phyloP scores from a whole-genome alignment of 2,113 vertebrate genomes.

The Nerophis ophidion region DNA sequence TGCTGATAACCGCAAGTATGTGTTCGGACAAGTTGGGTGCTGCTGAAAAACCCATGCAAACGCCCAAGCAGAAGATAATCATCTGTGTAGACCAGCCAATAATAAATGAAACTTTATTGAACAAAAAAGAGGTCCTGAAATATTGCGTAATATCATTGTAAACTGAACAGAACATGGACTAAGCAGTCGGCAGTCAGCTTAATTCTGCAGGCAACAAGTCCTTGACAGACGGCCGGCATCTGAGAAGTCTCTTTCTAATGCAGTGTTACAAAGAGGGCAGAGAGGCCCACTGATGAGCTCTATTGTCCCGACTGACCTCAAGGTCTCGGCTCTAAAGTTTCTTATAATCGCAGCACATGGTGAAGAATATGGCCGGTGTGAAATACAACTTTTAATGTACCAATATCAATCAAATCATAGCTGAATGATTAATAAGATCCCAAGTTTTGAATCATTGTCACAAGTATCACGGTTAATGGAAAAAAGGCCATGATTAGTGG shows the following conservation, averaged over 20 bases:
- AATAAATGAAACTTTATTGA: too few species aligned
- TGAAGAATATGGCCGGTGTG: neutral
- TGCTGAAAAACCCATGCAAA: neutral
- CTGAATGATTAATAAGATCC: neutral
- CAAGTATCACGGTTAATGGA: constrained; percentile 2
- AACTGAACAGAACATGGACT: neutral
- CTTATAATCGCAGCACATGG: constrained; percentile 23
- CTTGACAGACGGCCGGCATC: constrained; percentile 30
- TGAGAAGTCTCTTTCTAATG: constrained; percentile 31
- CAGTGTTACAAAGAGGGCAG: constrained; percentile 28
- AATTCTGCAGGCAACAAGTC: constrained; percentile 17
- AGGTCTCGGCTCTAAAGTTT: neutral
- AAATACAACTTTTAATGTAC: neutral
- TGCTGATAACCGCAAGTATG: constrained; percentile 11
- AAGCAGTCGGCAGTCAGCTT: constrained; percentile 24
- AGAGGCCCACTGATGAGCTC: constrained; percentile 32
- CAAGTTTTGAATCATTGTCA: too few species aligned
- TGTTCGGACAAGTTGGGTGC: constrained; percentile 13
- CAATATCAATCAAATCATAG: neutral
- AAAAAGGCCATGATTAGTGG: constrained; percentile 9
- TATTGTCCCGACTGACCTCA: constrained; percentile 43
- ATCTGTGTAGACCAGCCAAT: neutral
- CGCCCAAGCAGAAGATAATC: neutral
- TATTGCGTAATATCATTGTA: neutral
- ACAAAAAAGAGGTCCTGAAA: neutral